Evolutionary conservation across 2,797 vertebrate species (phyloP).

Genomic region (Leptatherina wallacei): DNA sequence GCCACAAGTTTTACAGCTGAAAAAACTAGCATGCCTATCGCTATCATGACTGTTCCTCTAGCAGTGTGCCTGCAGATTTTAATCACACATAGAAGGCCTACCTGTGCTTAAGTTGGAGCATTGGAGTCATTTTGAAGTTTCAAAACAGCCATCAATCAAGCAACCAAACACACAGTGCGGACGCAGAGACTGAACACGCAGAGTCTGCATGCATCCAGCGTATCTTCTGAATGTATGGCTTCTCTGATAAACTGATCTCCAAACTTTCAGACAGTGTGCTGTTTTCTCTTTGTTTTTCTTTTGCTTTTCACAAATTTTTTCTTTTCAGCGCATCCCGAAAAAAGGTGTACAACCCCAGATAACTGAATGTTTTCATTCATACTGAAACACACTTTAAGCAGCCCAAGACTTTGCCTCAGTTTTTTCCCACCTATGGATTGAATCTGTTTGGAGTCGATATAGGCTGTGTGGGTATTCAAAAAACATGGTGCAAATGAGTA

Average conservation of each 20-base stretch:
- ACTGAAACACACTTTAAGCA: neutral
- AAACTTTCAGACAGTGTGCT: conserved; percentile 39
- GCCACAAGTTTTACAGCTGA: conserved; percentile 20
- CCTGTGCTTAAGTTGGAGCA: conserved; percentile 13
- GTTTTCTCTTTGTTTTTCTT: conserved; percentile 36
- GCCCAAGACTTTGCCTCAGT: neutral
- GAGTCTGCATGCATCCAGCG: conserved; percentile 19
- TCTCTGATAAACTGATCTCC: conserved; percentile 44
- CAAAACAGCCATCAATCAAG: conserved; percentile 39
- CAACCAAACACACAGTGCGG: conserved; percentile 33
- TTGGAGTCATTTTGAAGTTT: conserved; percentile 27
- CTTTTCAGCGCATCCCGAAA: conserved; percentile 14
- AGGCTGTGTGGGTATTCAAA: conserved; percentile 6
- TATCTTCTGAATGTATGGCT: conserved; percentile 41
- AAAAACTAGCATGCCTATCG: neutral
- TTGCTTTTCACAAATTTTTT: conserved; percentile 5
- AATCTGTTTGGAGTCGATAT: neutral
- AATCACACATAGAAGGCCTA: neutral
- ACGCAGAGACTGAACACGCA: conserved; percentile 26
- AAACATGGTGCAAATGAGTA: neutral
- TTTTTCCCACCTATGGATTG: neutral
- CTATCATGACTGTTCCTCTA: conserved; percentile 7
- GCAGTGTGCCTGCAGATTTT: neutral
- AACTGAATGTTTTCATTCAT: neutral
- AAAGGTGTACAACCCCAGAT: conserved; percentile 1